Evolutionary conservation across 1,140 invertebrate genomes (phyloP).

Genomic region (Apocrypta bakeri): DNA sequence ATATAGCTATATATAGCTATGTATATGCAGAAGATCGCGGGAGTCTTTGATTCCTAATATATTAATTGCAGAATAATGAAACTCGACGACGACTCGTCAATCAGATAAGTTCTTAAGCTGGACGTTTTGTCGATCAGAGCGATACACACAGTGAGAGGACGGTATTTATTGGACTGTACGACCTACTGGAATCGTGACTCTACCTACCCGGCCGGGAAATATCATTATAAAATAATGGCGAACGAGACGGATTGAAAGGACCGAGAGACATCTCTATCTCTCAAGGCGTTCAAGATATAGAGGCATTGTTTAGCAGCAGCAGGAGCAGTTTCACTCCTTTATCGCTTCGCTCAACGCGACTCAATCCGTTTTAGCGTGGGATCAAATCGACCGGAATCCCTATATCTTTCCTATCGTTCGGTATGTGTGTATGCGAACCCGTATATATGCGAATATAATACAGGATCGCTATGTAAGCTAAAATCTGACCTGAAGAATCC

Average conservation of each 20-base stretch:
- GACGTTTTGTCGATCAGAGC: neutral
- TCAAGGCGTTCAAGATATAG: neutral
- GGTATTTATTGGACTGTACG: neutral
- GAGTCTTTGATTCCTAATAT: neutral
- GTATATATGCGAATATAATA: no score
- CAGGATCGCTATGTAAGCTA: neutral
- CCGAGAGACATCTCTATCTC: neutral
- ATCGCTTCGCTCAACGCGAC: constrained; percentile 1
- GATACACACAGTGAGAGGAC: neutral
- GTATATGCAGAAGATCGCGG: neutral
- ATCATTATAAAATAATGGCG: constrained; percentile 34
- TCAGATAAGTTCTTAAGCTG: neutral
- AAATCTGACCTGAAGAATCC: neutral
- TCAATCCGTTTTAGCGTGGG: constrained; percentile 18
- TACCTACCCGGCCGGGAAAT: neutral
- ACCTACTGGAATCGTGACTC: constrained; percentile 24
- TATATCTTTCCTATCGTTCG: constrained; percentile 1
- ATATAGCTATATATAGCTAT: neutral
- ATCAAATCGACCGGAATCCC: constrained; percentile 34
- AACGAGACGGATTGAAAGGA: neutral
- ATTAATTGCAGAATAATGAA: constrained; percentile 1
- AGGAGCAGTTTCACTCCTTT: constrained; percentile 31
- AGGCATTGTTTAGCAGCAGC: constrained; percentile 25
- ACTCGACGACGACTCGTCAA: neutral
- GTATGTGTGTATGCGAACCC: neutral